phyloP scores from a whole-genome alignment of 2,797 vertebrate species.

The Simalia tracyae region DNA sequence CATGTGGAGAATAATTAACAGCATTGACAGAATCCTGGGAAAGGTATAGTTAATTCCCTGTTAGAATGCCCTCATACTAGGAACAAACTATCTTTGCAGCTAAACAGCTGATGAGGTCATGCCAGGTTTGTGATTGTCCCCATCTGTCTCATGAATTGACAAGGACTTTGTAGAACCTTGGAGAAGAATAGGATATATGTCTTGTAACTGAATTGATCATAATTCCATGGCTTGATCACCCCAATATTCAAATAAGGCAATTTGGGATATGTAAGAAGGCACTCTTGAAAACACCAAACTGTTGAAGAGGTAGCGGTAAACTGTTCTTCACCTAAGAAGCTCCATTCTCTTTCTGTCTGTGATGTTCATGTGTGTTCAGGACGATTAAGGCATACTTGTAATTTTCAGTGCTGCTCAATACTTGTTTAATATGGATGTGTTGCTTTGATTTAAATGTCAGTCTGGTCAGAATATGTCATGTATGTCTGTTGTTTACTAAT shows the following conservation, averaged over 20 bases:
- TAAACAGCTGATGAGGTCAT: not conserved
- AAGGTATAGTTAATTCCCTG: not conserved
- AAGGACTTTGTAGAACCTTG: not conserved
- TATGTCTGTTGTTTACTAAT: not conserved
- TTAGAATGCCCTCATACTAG: not conserved
- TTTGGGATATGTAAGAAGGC: not conserved
- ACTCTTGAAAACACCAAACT: not conserved
- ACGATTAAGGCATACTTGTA: not conserved
- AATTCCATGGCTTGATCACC: not conserved
- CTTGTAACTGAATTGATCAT: not conserved
- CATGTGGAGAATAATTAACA: not conserved
- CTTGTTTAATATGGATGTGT: not conserved
- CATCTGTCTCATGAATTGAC: not conserved
- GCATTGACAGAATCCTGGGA: not conserved
- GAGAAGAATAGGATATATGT: not conserved
- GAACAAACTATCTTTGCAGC: not conserved
- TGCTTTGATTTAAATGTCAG: not conserved
- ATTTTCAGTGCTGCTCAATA: not conserved
- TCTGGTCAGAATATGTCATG: not conserved
- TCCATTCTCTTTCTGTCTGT: not conserved
- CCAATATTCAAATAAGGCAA: not conserved
- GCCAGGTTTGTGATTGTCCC: not conserved
- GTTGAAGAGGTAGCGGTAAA: not conserved
- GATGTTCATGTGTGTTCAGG: not conserved
- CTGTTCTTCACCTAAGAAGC: not conserved